A percentile compares a stretch with the other conserved stretches of the same genome.
These are phyloP conservation scores for Gulo gulo DNA, from an alignment of 2,113 vertebrate species.

Conservation along the genomic window DNA sequence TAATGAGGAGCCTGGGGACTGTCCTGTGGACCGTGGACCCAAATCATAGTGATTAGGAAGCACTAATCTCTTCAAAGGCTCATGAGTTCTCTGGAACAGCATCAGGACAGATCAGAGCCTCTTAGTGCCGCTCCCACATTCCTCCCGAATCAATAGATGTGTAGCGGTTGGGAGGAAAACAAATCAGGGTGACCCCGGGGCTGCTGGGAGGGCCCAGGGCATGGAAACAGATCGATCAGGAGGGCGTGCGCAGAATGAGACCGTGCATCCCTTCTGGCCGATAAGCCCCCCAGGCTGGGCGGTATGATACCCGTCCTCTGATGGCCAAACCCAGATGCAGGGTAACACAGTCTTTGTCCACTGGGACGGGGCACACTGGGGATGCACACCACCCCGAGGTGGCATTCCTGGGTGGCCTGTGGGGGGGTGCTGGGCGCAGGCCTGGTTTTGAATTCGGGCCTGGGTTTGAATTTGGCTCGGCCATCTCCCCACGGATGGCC, in stretches of 20 bases:
- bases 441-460: not conserved
- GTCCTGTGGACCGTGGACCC: not conserved
- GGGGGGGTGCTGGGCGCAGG: not conserved
- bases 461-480: not conserved
- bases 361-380: not conserved
- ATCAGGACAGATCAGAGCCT: not conserved
- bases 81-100: not conserved
- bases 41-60: not conserved
- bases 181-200: not conserved
- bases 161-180: not conserved
- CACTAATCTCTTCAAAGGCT: not conserved
- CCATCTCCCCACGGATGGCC: no score
- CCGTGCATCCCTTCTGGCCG: not conserved
- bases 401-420: not conserved
- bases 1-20: slow-evolving; percentile 23
- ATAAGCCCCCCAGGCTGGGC: not conserved
- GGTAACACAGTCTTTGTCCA: not conserved
- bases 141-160: not conserved
- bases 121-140: not conserved
- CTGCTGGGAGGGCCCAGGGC: not conserved
- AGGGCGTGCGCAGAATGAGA: not conserved
- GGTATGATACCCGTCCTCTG: not conserved
- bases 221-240: not conserved
- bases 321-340: not conserved
- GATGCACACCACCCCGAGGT: rapidly evolving